These are phyloP conservation scores for Cichladusa arquata DNA, from an alignment of 2,113 vertebrate species.

Conservation along the genomic window DNA sequence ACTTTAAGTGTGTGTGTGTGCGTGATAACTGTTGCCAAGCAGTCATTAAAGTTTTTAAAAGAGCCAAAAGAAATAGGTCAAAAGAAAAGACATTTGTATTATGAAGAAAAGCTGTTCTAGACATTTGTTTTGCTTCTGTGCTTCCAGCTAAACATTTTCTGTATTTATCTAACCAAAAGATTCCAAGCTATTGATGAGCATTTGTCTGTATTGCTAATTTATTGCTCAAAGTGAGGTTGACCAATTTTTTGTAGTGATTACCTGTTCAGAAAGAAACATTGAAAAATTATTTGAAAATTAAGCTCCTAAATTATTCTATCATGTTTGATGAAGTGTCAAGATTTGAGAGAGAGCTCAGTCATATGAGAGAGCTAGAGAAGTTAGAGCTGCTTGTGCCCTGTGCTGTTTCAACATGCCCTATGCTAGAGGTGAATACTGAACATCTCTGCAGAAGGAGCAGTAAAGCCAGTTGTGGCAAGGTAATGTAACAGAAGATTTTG, in stretches of 20 bases:
- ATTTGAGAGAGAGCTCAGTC: not conserved
- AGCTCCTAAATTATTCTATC: not conserved
- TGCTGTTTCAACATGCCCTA: not conserved
- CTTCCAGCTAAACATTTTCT: not conserved
- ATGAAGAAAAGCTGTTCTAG: not conserved
- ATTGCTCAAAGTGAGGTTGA: not conserved
- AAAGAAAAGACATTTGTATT: not conserved
- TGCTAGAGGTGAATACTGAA: not conserved
- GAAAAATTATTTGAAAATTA: not conserved
- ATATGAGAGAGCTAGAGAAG: not conserved
- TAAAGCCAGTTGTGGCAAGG: slow-evolving; percentile 16
- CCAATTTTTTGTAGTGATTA: not conserved
- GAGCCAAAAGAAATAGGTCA: not conserved
- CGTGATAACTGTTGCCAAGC: not conserved
- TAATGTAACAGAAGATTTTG: not conserved
- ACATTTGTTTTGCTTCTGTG: not conserved
- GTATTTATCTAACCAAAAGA: not conserved
- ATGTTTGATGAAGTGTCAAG: not conserved
- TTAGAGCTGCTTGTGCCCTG: not conserved
- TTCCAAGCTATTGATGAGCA: not conserved
- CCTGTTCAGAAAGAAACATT: not conserved
- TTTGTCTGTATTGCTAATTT: not conserved
- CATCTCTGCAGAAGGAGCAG: not conserved
- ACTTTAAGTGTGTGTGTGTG: not conserved
- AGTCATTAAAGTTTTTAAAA: not conserved